A percentile compares a stretch with the other conserved stretches of the same genome.
Conservation (phyloP, 2,113 vertebrate genomes). For the Microcebus murinus region DNA sequence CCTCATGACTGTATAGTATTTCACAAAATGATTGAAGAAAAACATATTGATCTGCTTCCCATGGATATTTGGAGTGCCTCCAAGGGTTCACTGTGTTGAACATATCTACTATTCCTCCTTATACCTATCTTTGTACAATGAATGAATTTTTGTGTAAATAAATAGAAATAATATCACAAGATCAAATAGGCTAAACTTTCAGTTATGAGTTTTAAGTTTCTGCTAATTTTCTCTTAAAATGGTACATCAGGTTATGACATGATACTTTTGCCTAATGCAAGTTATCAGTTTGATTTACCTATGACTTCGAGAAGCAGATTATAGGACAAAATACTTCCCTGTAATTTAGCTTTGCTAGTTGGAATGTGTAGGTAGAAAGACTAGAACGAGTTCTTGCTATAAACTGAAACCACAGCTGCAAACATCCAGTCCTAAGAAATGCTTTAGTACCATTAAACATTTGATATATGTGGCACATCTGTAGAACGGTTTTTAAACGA, state of each 20-base stretch:
- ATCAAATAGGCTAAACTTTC: neutral
- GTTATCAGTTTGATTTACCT: neutral
- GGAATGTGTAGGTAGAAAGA: neutral
- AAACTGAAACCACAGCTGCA: neutral
- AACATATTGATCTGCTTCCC: neutral
- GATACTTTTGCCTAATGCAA: neutral
- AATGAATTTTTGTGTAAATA: neutral
- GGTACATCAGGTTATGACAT: neutral
- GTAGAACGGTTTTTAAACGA: neutral
- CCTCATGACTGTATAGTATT: neutral
- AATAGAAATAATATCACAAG: neutral
- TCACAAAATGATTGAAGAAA: neutral
- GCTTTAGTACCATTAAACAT: neutral
- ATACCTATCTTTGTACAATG: neutral
- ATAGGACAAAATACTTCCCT: neutral
- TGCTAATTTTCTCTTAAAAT: neutral
- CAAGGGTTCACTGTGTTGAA: neutral
- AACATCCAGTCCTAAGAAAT: neutral
- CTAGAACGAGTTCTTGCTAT: neutral
- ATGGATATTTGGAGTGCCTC: neutral
- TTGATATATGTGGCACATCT: neutral
- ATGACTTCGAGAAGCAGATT: neutral
- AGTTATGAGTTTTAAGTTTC: neutral
- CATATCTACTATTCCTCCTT: neutral
- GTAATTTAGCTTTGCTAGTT: neutral